Conservation (phyloP, 2,888 invertebrate genomes). For the Tenthredo scrophulariae region DNA sequence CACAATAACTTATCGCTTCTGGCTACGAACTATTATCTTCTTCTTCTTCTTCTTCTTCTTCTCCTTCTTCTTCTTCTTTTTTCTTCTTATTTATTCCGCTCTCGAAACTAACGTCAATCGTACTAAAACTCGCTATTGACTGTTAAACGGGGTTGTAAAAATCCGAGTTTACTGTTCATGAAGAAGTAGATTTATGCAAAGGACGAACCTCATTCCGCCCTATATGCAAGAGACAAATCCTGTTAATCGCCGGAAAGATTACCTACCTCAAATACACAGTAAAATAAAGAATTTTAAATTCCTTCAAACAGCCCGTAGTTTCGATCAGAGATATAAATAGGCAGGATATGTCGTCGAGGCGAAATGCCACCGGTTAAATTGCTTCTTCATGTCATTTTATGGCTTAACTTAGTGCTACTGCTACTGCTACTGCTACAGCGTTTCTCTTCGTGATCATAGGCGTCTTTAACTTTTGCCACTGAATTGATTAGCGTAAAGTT, state of each 20-base stretch:
- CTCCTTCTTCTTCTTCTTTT: neutral
- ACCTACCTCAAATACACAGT: too few relatives aligned
- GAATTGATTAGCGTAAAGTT: constrained; percentile 7
- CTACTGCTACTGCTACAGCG: too few relatives aligned
- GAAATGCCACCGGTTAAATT: constrained; percentile 32
- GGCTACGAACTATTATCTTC: constrained; percentile 30
- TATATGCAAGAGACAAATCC: neutral
- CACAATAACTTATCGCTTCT: constrained; percentile 38
- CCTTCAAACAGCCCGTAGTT: neutral
- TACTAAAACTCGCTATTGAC: neutral
- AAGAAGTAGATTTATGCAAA: constrained; percentile 8
- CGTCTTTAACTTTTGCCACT: constrained; percentile 11
- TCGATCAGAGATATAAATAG: constrained; percentile 37
- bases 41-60: neutral
- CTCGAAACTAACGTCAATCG: constrained; percentile 7
- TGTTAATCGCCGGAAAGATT: neutral
- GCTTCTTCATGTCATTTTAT: constrained; percentile 23
- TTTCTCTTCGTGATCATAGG: neutral
- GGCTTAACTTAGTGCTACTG: neutral
- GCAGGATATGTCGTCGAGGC: neutral
- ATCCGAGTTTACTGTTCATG: neutral
- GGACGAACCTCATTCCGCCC: neutral
- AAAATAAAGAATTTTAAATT: neutral
- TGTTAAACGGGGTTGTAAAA: constrained; percentile 24
- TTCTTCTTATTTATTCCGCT: neutral